A percentile compares a stretch with the other conserved stretches of the same genome.
Conservation (phyloP, 2,797 vertebrate genomes). For the Sebastes minor region DNA sequence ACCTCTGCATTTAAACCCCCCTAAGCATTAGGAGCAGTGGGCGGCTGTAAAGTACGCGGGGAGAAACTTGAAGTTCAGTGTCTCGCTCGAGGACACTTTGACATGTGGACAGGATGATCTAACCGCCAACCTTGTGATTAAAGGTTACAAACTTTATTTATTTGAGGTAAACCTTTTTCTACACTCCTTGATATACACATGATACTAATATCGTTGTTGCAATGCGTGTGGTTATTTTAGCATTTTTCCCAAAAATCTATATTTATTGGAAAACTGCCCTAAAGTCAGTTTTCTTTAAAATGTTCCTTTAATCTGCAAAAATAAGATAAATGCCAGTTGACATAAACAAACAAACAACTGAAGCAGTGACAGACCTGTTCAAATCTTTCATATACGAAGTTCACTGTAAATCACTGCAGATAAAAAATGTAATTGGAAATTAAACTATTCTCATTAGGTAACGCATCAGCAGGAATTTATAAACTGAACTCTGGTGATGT, state of each 20-base stretch:
- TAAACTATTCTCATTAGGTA: neutral
- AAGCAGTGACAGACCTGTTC: neutral
- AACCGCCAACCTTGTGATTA: neutral
- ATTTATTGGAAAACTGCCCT: no score
- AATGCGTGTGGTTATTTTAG: no score
- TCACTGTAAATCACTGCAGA: neutral
- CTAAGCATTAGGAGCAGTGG: no score
- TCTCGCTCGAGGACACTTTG: no score
- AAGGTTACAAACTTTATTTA: neutral
- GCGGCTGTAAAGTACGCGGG: accelerated
- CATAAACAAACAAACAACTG: neutral
- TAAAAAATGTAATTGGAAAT: neutral
- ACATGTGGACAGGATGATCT: accelerated
- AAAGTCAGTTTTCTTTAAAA: no score
- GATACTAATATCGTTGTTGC: neutral
- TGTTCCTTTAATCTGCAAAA: no score
- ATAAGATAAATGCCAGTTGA: neutral
- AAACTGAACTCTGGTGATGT: neutral
- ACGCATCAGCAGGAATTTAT: neutral
- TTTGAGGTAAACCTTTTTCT: neutral
- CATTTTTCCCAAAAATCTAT: neutral
- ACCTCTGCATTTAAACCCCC: no score
- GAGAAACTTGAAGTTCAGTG: no score
- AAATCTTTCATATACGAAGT: neutral
- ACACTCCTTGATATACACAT: neutral